Evolutionary conservation across 2,888 invertebrate genomes (phyloP).

Genomic region (Andrena chrysosceles): DNA sequence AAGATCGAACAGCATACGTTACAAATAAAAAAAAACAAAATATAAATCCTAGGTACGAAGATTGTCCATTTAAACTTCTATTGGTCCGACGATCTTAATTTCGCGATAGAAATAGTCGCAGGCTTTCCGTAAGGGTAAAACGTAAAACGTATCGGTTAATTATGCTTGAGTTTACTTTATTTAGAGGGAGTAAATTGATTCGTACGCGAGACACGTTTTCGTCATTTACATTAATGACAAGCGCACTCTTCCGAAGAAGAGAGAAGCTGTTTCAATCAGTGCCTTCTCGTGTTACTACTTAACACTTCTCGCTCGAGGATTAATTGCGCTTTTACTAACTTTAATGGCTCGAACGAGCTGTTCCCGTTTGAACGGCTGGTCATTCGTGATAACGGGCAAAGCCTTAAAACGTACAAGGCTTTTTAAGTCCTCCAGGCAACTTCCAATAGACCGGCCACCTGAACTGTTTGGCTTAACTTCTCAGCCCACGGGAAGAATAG

Average conservation of each 20-base stretch:
- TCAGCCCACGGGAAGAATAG: conserved; percentile 23
- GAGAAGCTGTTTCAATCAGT: conserved; percentile 1
- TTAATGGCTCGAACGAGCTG: conserved; percentile 39
- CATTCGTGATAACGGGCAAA: conserved; percentile 52
- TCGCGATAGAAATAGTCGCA: too few relatives aligned
- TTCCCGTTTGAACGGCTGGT: conserved; percentile 37
- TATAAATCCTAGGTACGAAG: too few relatives aligned
- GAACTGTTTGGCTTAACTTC: conserved; percentile 38
- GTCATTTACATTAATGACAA: neutral
- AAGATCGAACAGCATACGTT: too few relatives aligned
- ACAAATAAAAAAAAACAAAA: too few relatives aligned
- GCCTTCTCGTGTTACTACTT: neutral
- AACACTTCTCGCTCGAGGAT: conserved; percentile 27
- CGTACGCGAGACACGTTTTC: neutral
- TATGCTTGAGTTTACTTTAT: too few relatives aligned
- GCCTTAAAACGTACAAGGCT: conserved; percentile 53
- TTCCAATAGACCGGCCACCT: conserved; percentile 37
- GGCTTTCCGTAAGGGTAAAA: too few relatives aligned
- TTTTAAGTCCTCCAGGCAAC: conserved; percentile 45
- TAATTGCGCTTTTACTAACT: conserved; percentile 40
- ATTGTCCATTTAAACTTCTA: too few relatives aligned
- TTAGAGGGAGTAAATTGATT: neutral
- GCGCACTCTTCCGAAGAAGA: neutral
- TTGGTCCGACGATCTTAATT: too few relatives aligned
- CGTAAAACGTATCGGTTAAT: too few relatives aligned